Conservation (phyloP, 2,113 vertebrate species). For the Pavo muticus region DNA sequence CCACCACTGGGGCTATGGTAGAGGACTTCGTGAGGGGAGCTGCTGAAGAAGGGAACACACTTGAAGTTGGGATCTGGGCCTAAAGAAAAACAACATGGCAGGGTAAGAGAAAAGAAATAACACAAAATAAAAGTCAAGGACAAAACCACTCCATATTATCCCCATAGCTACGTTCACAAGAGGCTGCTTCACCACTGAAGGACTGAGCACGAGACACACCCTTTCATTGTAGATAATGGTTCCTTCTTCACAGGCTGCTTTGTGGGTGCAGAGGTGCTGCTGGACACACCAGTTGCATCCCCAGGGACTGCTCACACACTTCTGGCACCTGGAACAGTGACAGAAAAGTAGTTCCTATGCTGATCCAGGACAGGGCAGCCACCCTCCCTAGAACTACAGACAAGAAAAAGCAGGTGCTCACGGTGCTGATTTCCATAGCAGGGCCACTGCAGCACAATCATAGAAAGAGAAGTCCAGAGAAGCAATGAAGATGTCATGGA, state of each 20-base stretch:
- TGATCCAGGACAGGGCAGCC: not conserved
- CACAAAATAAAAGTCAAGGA: slow-evolving; percentile 27
- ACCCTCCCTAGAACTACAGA: slow-evolving; percentile 5
- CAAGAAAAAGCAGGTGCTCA: slow-evolving; percentile 80
- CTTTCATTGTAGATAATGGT: slow-evolving; percentile 91
- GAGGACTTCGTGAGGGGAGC: slow-evolving; percentile 64
- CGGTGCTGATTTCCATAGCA: slow-evolving; percentile 88
- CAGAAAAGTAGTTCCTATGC: not conserved
- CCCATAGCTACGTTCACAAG: not conserved
- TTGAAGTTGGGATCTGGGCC: slow-evolving; percentile 64
- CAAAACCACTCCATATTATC: not conserved
- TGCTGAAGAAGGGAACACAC: slow-evolving; percentile 66
- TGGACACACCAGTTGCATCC: slow-evolving; percentile 97
- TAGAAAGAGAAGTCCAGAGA: slow-evolving; percentile 89
- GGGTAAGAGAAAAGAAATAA: not conserved
- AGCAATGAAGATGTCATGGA: slow-evolving; percentile 84
- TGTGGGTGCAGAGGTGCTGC: slow-evolving; percentile 93
- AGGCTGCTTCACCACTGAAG: not conserved
- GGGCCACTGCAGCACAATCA: slow-evolving; percentile 89
- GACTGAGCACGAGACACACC: slow-evolving; percentile 73
- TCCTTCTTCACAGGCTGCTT: slow-evolving; percentile 87
- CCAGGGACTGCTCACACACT: slow-evolving; percentile 93
- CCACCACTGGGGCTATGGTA: not conserved
- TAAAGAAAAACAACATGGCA: slow-evolving; percentile 27
- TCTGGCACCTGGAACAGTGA: slow-evolving; percentile 84